Evolutionary conservation across 2,797 vertebrate species (phyloP).

Genomic region (Hephaestus fuliginosus): DNA sequence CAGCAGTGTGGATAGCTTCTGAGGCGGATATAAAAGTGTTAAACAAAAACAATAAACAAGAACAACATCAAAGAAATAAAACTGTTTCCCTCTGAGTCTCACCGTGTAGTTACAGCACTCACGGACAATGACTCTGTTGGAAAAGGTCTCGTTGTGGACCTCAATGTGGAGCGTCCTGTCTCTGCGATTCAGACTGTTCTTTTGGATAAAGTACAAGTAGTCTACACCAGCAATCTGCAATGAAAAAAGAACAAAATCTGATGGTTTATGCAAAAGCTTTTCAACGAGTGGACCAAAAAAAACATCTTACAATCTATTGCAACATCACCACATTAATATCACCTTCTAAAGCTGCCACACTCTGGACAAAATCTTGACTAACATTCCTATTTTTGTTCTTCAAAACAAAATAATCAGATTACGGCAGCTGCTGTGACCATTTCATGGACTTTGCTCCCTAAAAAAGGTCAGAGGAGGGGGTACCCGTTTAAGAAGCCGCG

Average conservation of each 20-base stretch:
- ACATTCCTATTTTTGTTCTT: background rate
- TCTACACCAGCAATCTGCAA: constrained; percentile 95
- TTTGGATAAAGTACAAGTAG: constrained; percentile 96
- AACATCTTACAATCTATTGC: background rate
- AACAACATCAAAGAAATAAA: constrained; percentile 18
- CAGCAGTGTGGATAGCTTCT: background rate
- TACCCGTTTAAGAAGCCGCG: constrained; percentile 95
- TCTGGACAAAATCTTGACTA: background rate
- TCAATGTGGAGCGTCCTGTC: constrained; percentile 93
- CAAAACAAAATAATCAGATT: constrained; percentile 7
- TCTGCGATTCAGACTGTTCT: constrained; percentile 92
- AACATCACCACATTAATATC: background rate
- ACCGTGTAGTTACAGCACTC: constrained; percentile 95
- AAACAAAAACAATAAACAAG: background rate
- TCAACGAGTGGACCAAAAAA: background rate
- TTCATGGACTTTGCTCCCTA: background rate
- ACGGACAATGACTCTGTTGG: constrained; percentile 90
- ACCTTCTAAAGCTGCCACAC: background rate
- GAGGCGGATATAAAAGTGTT: background rate
- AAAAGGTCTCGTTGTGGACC: constrained; percentile 95
- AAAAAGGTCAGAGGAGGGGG: background rate
- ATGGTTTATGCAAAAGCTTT: background rate
- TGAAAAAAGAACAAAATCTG: background rate
- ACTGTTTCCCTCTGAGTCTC: constrained; percentile 21
- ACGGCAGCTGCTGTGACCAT: background rate